These are phyloP conservation scores for Drosophila kanapiae DNA, from an alignment of 1,140 invertebrate genomes.

Conservation along the genomic window DNA sequence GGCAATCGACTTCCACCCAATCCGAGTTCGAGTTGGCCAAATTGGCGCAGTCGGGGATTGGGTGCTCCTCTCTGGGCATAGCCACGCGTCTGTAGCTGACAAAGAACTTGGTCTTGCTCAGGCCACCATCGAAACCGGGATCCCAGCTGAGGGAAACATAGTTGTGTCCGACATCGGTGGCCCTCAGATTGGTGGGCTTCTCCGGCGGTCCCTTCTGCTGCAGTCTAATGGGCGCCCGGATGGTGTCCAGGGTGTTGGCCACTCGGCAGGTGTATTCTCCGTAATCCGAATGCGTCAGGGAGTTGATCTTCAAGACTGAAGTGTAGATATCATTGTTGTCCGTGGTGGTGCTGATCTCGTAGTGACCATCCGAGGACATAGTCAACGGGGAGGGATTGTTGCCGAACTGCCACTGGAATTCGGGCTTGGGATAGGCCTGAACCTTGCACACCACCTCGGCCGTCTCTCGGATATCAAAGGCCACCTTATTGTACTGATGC, in stretches of 20 bases:
- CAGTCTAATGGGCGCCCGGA: slow-evolving; percentile 91
- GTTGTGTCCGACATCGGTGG: slow-evolving; percentile 90
- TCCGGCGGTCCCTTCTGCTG: slow-evolving; percentile 95
- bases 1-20: slow-evolving; percentile 94
- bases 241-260: slow-evolving; percentile 91
- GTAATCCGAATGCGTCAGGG: slow-evolving; percentile 92
- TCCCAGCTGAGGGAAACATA: slow-evolving; percentile 93
- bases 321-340: slow-evolving; percentile 95
- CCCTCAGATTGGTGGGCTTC: slow-evolving; percentile 90
- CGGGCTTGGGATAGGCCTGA: slow-evolving; percentile 95
- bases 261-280: slow-evolving; percentile 95
- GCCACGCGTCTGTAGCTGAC: slow-evolving; percentile 90
- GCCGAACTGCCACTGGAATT: slow-evolving; percentile 95
- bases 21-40: slow-evolving; percentile 88
- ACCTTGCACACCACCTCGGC: slow-evolving; percentile 95
- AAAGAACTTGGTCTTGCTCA: slow-evolving; percentile 94
- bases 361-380: slow-evolving; percentile 93
- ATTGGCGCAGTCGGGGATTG: slow-evolving; percentile 88
- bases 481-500: slow-evolving; percentile 94
- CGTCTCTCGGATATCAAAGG: slow-evolving; percentile 93
- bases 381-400: slow-evolving; percentile 90
- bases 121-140: slow-evolving; percentile 95
- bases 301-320: slow-evolving; percentile 91
- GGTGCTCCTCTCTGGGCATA: slow-evolving; percentile 87
- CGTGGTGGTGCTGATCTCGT: slow-evolving; percentile 92